Percentiles rank a stretch among this genome's conserved stretches.
These are phyloP conservation scores for Epizoanthus stellaris DNA, from an alignment of 92 coral and sea anemone genomes.

Conservation along the genomic window DNA sequence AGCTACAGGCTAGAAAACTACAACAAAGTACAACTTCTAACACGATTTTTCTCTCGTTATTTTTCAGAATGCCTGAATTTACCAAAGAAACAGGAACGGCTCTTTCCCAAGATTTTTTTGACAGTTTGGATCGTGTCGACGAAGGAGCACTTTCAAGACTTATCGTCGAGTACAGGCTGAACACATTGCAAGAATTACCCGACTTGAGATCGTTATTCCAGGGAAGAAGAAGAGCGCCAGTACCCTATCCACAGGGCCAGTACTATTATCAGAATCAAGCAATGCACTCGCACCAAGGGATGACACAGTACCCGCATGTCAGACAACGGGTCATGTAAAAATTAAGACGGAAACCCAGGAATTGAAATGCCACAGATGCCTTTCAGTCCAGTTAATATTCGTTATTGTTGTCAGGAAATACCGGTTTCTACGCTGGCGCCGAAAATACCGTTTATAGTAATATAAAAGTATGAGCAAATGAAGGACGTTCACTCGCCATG, in stretches of 20 bases:
- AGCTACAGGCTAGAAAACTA: constrained; percentile 2
- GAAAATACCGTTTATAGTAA: constrained; percentile 41
- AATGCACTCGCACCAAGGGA: constrained; percentile 28
- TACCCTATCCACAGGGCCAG: constrained; percentile 39
- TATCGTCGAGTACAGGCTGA: constrained; percentile 81
- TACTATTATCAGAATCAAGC: constrained; percentile 38
- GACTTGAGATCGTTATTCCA: constrained; percentile 84
- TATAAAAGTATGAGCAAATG: constrained; percentile 5
- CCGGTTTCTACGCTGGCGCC: constrained; percentile 40
- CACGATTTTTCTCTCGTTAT: background rate
- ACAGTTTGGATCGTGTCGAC: constrained; percentile 94
- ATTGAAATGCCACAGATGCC: constrained; percentile 37
- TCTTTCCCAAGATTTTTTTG: constrained; percentile 89
- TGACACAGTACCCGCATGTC: constrained; percentile 35
- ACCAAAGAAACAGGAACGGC: constrained; percentile 77
- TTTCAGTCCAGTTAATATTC: constrained; percentile 37
- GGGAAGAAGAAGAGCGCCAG: constrained; percentile 69
- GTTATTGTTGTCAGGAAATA: constrained; percentile 42
- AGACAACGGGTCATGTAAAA: constrained; percentile 43
- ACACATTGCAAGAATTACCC: constrained; percentile 91
- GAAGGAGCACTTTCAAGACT: constrained; percentile 87
- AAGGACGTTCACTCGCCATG: background rate
- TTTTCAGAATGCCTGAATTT: constrained; percentile 84
- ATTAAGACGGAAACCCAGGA: background rate
- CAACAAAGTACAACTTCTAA: constrained; percentile 4